Evolutionary conservation across 2,113 vertebrate species (phyloP).

Genomic region (Pygoscelis antarcticus): DNA sequence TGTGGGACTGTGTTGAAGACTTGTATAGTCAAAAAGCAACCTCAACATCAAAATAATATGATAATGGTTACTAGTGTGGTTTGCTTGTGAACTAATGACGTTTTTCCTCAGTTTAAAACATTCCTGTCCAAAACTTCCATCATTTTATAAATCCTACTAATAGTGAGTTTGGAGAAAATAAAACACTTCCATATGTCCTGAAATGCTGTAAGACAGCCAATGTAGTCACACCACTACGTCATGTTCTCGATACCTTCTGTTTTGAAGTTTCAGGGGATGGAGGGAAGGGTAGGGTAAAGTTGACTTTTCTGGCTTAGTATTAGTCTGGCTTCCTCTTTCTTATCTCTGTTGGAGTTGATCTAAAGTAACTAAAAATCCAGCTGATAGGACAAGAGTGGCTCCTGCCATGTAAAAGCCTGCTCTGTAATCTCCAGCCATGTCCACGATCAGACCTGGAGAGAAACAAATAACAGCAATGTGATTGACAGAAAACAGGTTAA

Average conservation of each 20-base stretch:
- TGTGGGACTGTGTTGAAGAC: not conserved
- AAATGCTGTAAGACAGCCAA: not conserved
- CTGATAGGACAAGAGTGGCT: conserved; percentile 30
- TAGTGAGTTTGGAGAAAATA: not conserved
- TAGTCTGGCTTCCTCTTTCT: not conserved
- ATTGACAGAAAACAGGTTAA: not conserved
- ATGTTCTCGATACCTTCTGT: not conserved
- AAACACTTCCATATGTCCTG: not conserved
- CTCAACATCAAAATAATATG: not conserved
- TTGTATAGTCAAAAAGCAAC: not conserved
- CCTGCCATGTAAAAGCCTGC: conserved; percentile 59
- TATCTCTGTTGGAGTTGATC: conserved; percentile 36
- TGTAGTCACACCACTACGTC: not conserved
- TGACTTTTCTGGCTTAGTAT: not conserved
- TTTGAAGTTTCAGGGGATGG: not conserved
- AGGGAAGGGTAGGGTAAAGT: not conserved
- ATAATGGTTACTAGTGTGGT: not conserved
- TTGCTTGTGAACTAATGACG: not conserved
- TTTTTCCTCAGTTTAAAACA: not conserved
- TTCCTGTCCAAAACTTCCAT: not conserved
- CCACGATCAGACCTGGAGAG: conserved; percentile 42
- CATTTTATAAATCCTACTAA: not conserved
- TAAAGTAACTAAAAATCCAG: conserved; percentile 40
- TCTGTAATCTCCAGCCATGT: conserved; percentile 42
- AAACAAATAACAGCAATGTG: not conserved